Conservation (phyloP, 2,113 vertebrate genomes). For the Phylloscopus trochilus region DNA sequence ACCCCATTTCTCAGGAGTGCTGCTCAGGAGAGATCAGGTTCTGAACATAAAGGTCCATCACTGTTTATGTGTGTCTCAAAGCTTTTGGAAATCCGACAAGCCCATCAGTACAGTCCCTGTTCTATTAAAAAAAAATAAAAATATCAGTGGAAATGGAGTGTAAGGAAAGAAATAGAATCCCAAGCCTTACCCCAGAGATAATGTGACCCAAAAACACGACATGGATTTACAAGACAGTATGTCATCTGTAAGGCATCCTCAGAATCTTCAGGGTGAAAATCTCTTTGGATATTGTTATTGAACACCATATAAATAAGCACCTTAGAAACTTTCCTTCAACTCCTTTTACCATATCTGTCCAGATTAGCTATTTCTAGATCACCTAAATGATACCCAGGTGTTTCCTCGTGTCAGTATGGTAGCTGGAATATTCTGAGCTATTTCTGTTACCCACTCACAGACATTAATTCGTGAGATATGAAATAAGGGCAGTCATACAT, state of each 20-base stretch:
- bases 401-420: background rate
- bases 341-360: background rate
- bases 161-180: background rate
- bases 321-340: background rate
- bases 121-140: background rate
- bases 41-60: background rate
- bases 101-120: background rate
- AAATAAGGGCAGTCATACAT: background rate
- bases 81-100: background rate
- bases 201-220: background rate
- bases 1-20: background rate
- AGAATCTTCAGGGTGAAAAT: background rate
- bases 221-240: background rate
- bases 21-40: background rate
- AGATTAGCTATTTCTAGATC: background rate
- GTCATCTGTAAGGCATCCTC: constrained; percentile 13
- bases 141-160: background rate
- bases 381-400: background rate
- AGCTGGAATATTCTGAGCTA: background rate
- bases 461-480: background rate
- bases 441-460: background rate
- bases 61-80: background rate
- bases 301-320: background rate
- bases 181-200: background rate
- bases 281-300: background rate